These are phyloP conservation scores for Sebastolobus alascanus DNA, from an alignment of 2,797 vertebrate species.

Conservation along the genomic window DNA sequence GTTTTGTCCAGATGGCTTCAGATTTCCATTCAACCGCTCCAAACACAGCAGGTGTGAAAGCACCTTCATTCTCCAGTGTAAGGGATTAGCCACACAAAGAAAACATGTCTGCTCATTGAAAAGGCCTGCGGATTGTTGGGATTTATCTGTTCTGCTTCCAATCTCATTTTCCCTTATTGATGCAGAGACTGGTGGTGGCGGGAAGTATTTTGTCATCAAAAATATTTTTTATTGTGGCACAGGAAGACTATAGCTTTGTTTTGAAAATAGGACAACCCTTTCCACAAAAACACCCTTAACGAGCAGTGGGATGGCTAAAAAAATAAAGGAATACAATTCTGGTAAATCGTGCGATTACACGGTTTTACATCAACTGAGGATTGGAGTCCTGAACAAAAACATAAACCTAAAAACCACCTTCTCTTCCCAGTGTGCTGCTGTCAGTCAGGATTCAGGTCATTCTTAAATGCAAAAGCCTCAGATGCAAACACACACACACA, in stretches of 20 bases:
- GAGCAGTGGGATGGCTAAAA: neutral
- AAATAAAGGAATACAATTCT: neutral
- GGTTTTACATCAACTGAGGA: neutral
- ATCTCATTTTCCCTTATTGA: slow-evolving; percentile 17
- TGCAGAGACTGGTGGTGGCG: neutral
- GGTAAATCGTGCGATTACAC: neutral
- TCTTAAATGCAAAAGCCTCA: slow-evolving; percentile 10
- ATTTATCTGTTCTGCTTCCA: slow-evolving; percentile 37
- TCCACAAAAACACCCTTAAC: slow-evolving; percentile 10
- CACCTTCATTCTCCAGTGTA: slow-evolving; percentile 24
- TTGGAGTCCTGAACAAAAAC: neutral
- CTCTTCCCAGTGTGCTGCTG: neutral
- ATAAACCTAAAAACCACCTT: slow-evolving; percentile 4
- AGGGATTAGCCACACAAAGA: slow-evolving; percentile 54
- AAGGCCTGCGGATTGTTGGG: slow-evolving; percentile 8
- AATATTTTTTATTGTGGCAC: slow-evolving; percentile 11
- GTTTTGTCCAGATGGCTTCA: slow-evolving; percentile 33
- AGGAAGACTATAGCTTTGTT: slow-evolving; percentile 22
- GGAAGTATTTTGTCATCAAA: slow-evolving; percentile 27
- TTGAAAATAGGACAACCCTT: slow-evolving; percentile 34
- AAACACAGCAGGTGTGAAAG: slow-evolving; percentile 44
- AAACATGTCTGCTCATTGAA: slow-evolving; percentile 24
- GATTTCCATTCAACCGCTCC: slow-evolving; percentile 33
- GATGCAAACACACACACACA: neutral
- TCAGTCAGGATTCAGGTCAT: slow-evolving; percentile 17